Evolutionary conservation across 2,797 vertebrate genomes (phyloP).

Genomic region (Parambassis ranga): DNA sequence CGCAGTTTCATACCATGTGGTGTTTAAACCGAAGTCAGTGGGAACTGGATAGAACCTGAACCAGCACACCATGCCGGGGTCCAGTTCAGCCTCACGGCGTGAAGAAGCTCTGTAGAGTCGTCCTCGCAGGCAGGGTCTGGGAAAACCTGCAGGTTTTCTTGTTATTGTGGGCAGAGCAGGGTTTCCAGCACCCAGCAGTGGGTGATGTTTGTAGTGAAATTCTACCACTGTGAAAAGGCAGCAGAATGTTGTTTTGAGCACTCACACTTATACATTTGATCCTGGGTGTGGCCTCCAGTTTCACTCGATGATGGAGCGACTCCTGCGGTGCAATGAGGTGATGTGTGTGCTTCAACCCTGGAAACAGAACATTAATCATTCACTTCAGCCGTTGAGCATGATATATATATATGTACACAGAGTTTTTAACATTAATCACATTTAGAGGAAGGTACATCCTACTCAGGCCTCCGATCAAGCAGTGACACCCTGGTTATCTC

Average conservation of each 20-base stretch:
- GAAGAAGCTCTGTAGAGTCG: constrained; percentile 3
- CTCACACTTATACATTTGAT: constrained; percentile 5
- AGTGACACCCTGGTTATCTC: too few relatives aligned
- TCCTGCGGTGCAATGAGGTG: not conserved
- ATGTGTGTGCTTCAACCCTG: not conserved
- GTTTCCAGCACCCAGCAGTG: constrained; percentile 10
- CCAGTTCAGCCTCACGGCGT: constrained; percentile 47
- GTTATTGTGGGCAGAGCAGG: constrained; percentile 47
- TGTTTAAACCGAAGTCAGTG: constrained; percentile 50
- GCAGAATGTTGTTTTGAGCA: not conserved
- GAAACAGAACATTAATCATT: not conserved
- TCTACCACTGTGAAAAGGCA: constrained; percentile 2
- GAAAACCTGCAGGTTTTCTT: constrained; percentile 63
- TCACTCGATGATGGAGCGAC: not conserved
- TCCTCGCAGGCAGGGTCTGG: constrained; percentile 49
- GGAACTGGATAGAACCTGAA: constrained; percentile 61
- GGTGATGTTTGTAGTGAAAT: constrained; percentile 10
- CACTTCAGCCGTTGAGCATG: not conserved
- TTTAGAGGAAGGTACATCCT: not conserved
- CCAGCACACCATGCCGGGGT: constrained; percentile 46
- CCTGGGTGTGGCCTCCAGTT: constrained; percentile 8
- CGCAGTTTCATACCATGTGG: not conserved
- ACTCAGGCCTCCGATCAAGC: too few relatives aligned
- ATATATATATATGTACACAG: not conserved
- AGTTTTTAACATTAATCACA: too few relatives aligned